Base-by-base conservation (phyloP, 1,140 invertebrate species). In the Lepidurus arcticus region DNA sequence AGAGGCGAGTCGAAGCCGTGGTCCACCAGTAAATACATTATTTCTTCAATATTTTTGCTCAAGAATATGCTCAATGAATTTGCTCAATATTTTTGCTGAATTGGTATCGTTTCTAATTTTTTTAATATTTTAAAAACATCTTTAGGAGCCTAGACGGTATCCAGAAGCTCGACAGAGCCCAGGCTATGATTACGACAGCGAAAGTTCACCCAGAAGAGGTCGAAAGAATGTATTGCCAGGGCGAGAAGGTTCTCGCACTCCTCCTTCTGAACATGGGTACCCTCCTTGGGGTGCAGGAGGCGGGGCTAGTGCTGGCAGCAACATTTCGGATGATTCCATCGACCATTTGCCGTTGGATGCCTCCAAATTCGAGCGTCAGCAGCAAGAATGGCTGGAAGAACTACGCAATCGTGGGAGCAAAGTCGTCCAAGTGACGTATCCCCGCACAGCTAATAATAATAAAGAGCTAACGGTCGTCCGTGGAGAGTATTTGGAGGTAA, bases 401-500 rank as follows among this genome's bases (percentile, higher is more conserved):
- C 87, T 94, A n/a, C 85, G 91, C 75, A 86, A 89, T 13, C 86
- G 90, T 77, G 90, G 92, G 76, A 91, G 91, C 10, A 93, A 94
- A 84, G 90, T 97, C 77, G 95, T 97, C 45, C 91, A 95, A 85
- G 96, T 98, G 34, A 96, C 95, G 45, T 97, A 97, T 86, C 96
- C 96, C 1, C 88, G 96, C 80, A 96, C 94, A 6, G 95, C 95
- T n/a, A 97, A 98, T 86, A 99, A 99, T 85, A 92, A 97, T 84
- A 99, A 99, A 85, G 98, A 99, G 85, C 88, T 99, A 76, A 97
- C 94, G 24, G 96, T 99, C 0, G 90, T 94, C 45, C 90, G 96
- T 80, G 97, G 97, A 80, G 97, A 99, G 87, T 96, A 94, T 84
- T 86, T 99, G 24, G 95, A 98, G 90, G 95, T 96, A 84, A 82